Conservation (phyloP, 1,140 invertebrate genomes). For the Drosophila nebulosa region DNA sequence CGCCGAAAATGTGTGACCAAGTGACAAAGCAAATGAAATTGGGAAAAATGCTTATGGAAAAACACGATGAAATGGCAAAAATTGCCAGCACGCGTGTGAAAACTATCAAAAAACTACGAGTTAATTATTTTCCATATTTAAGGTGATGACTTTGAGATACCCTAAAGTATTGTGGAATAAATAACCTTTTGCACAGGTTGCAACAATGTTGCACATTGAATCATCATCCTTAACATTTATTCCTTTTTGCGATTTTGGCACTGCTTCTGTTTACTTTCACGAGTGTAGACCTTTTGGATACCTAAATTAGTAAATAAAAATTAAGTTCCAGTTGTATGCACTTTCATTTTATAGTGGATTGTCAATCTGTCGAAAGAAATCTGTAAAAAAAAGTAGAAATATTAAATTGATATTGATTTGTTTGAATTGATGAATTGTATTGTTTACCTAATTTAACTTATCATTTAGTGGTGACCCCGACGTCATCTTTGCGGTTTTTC, state of each 20-base stretch:
- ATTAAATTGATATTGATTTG: too few species aligned
- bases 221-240: background rate
- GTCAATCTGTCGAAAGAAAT: too few species aligned
- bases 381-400: too few species aligned
- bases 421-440: too few species aligned
- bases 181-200: background rate
- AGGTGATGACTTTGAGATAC: background rate
- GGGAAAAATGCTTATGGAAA: background rate
- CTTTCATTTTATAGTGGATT: too few species aligned
- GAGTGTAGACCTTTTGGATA: too few species aligned
- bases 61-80: background rate
- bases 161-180: background rate
- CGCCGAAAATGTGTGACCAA: conserved; percentile 15
- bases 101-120: conserved; percentile 7
- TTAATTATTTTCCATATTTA: background rate
- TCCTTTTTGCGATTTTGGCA: background rate
- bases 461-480: too few species aligned
- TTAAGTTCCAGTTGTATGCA: too few species aligned
- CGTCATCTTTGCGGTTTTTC: too few species aligned
- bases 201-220: background rate
- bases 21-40: background rate
- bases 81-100: conserved; percentile 3
- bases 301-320: too few species aligned
- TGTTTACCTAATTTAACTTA: too few species aligned
- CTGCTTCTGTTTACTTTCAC: too few species aligned